A percentile compares a stretch with the other conserved stretches of the same genome.
These are phyloP conservation scores for Abrostola tripartita DNA, from an alignment of 2,888 invertebrate genomes.

Conservation along the genomic window DNA sequence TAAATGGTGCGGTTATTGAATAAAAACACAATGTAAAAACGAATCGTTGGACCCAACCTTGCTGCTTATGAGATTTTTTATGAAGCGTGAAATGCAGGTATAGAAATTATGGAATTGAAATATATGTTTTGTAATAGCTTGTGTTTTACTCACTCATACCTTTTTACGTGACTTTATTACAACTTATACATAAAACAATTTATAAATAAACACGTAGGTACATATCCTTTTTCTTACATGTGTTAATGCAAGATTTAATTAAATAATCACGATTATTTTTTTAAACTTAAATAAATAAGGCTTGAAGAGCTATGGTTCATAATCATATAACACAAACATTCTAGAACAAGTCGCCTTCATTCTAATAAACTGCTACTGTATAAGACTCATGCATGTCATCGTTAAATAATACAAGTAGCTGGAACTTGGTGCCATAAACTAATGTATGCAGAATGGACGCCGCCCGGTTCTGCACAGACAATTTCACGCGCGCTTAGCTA, in stretches of 20 bases:
- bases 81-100: slow-evolving; percentile 78
- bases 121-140: slow-evolving; percentile 48
- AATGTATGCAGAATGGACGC: slow-evolving; percentile 72
- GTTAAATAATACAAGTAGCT: slow-evolving; percentile 64
- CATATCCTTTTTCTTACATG: neutral
- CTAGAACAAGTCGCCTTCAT: slow-evolving; percentile 27
- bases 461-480: slow-evolving; percentile 72
- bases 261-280: slow-evolving; percentile 11
- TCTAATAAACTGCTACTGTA: slow-evolving; percentile 52
- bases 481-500: slow-evolving; percentile 83
- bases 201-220: neutral
- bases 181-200: slow-evolving; percentile 18
- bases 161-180: slow-evolving; percentile 23
- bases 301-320: slow-evolving; percentile 6
- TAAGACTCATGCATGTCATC: slow-evolving; percentile 53
- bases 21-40: slow-evolving; percentile 74
- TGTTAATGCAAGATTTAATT: neutral
- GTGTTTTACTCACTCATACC: slow-evolving; percentile 46
- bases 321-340: slow-evolving; percentile 13
- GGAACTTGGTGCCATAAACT: slow-evolving; percentile 63
- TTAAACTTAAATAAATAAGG: neutral
- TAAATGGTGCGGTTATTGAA: slow-evolving; percentile 76
- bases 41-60: slow-evolving; percentile 69
- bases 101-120: slow-evolving; percentile 64
- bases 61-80: slow-evolving; percentile 76